Conservation (phyloP, 2,797 vertebrate species). For the Artibeus lituratus region DNA sequence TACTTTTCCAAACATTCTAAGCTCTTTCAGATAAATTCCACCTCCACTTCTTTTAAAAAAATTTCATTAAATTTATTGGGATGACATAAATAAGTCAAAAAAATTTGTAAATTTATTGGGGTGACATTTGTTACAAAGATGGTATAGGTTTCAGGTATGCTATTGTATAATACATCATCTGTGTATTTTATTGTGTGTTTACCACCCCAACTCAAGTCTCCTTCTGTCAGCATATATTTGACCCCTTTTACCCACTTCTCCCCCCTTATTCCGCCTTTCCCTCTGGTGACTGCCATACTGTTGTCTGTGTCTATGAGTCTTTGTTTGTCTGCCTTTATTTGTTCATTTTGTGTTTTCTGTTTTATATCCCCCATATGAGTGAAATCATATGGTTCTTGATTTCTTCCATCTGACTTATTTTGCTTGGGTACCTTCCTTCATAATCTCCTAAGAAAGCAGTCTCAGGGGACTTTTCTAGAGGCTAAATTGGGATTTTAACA, state of each 20-base stretch:
- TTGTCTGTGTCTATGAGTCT: not conserved
- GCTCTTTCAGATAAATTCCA: not conserved
- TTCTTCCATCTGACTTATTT: not conserved
- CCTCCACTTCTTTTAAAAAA: no score
- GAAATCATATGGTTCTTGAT: not conserved
- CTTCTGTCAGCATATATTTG: not conserved
- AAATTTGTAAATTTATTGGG: not conserved
- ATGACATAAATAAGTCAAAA: not conserved
- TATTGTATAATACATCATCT: not conserved
- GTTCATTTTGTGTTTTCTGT: not conserved
- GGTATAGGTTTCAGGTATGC: not conserved
- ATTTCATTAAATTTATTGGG: not conserved
- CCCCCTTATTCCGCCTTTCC: not conserved
- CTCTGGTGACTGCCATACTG: not conserved
- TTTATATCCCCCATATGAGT: not conserved
- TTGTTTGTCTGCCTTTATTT: not conserved
- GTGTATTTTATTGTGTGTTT: not conserved
- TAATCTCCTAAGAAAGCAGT: not conserved
- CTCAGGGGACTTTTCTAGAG: not conserved
- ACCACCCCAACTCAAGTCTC: not conserved
- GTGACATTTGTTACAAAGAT: not conserved
- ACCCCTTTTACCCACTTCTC: not conserved
- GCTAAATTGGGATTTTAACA: not conserved
- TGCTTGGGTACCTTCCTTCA: not conserved
- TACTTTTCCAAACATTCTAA: not conserved